These are phyloP conservation scores for Ceraclea dissimilis DNA, from an alignment of 2,888 invertebrate genomes.

Conservation along the genomic window DNA sequence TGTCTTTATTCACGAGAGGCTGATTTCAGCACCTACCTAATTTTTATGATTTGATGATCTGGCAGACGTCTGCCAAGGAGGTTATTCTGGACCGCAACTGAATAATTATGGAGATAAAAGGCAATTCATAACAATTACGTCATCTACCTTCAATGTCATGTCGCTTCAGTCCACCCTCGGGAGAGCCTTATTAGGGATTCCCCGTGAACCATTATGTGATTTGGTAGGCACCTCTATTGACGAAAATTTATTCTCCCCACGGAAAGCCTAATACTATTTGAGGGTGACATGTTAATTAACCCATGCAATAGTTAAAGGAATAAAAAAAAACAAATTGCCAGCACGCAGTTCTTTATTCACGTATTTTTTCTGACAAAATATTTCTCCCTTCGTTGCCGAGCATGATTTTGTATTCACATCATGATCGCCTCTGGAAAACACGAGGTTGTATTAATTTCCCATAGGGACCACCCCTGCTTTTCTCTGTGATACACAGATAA, in stretches of 20 bases:
- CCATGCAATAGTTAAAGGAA: background rate
- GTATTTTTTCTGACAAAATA: background rate
- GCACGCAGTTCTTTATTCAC: background rate
- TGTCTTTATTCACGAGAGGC: too few species aligned
- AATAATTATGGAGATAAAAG: too few species aligned
- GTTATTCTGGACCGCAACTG: too few species aligned
- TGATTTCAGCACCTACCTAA: too few species aligned
- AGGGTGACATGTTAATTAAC: background rate
- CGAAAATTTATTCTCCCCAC: background rate
- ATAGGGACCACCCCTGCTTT: constrained; percentile 14
- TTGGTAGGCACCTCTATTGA: too few species aligned
- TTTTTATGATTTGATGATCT: too few species aligned
- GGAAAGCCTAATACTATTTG: background rate
- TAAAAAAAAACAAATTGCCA: background rate
- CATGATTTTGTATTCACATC: constrained; percentile 14
- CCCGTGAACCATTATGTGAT: too few species aligned
- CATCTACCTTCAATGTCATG: too few species aligned
- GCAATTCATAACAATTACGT: too few species aligned
- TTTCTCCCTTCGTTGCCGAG: background rate
- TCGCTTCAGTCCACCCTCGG: too few species aligned
- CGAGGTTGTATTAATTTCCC: constrained; percentile 24
- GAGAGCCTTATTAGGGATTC: too few species aligned
- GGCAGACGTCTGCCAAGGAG: too few species aligned
- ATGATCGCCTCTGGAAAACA: constrained; percentile 21
- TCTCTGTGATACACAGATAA: background rate